A percentile compares a stretch with the other conserved stretches of the same genome.
These are phyloP conservation scores for Sisyra nigra DNA, from an alignment of 2,888 invertebrate species.

Conservation along the genomic window DNA sequence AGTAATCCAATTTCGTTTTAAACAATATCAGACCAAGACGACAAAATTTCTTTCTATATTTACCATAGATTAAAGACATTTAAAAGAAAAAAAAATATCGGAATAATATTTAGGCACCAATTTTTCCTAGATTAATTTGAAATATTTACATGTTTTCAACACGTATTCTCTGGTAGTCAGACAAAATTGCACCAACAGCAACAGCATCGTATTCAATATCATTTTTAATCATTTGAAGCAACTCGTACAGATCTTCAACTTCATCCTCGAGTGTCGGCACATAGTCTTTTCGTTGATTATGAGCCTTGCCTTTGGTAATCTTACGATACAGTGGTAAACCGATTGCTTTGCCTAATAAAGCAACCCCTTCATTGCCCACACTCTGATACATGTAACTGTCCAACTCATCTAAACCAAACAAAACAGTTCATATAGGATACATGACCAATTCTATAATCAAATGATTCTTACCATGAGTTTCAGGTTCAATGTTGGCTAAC, in stretches of 20 bases:
- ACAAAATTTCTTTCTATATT: too few species aligned
- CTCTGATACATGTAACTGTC: slow-evolving; percentile 99
- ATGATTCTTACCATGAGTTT: slow-evolving; percentile 17
- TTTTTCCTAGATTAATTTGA: too few species aligned
- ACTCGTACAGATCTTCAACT: slow-evolving; percentile 87
- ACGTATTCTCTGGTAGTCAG: slow-evolving; percentile 94
- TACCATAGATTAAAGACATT: too few species aligned
- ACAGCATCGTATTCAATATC: slow-evolving; percentile 76
- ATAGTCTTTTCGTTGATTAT: slow-evolving; percentile 63
- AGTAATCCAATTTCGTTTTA: too few species aligned
- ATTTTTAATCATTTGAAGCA: slow-evolving; percentile 62
- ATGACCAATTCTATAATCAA: background rate
- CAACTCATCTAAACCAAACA: slow-evolving; percentile 52
- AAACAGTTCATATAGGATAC: background rate
- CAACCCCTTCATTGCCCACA: slow-evolving; percentile 91
- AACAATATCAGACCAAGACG: too few species aligned
- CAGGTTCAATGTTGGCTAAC: slow-evolving; percentile 76
- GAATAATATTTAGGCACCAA: too few species aligned
- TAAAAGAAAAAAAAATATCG: too few species aligned
- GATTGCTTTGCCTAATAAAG: slow-evolving; percentile 85
- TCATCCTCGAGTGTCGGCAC: slow-evolving; percentile 75
- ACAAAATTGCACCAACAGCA: slow-evolving; percentile 93
- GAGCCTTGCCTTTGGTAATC: slow-evolving; percentile 70
- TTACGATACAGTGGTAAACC: slow-evolving; percentile 77
- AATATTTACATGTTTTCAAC: slow-evolving; percentile 91